Base-by-base conservation (phyloP, 2,888 invertebrate species). In the Dryadula phaetusa region DNA sequence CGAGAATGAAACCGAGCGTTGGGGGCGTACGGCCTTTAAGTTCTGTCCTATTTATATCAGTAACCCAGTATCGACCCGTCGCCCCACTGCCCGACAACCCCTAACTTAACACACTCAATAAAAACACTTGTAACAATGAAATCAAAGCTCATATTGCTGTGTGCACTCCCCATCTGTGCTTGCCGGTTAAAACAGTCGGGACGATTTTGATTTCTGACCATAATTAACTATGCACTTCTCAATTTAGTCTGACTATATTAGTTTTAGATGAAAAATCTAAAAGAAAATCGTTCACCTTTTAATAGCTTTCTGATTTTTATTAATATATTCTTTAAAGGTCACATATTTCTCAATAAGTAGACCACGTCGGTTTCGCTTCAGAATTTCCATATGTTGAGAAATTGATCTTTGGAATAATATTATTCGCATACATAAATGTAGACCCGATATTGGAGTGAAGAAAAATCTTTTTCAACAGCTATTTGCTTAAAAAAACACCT, bases 1-100 rank as follows among this genome's bases (percentile, higher is more conserved):
- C 75, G 72, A 79, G 73, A 87, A 84, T 79, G 86, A 88, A 89
- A 88, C 86, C 80, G 85, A 87, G 82, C 82, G 86, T 83, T 80
- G 76, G 78, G 77, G 77, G 78, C 74, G 74, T 76, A 73, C 73
- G 76, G 76, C 75, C 76, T 77, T 78, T 76, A 84, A 87, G 83
- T 88, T 87, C 81, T 86, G 88, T 84, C 87, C 90, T 90, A 91
- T 91, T 87, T 90, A 90, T 90, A 88, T 84, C 84, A 81, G 84
- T 87, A 86, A 85, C 87, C 85, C 81, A 75, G 82, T 87, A 92
- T 92, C 88, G 92, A 92, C 87, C 88, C 76, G 82, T 62, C 89
- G 91, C 84, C 87, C 92, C 87, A 91, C 87, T 90, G 90, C 86
- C 90, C 88, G 82, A 89, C 85, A 83, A 85, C 86, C 86, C 81